Percentiles rank a stretch among this genome's conserved stretches.
These are phyloP conservation scores for Drosophila pandora DNA, from an alignment of 1,140 invertebrate genomes.

Conservation along the genomic window DNA sequence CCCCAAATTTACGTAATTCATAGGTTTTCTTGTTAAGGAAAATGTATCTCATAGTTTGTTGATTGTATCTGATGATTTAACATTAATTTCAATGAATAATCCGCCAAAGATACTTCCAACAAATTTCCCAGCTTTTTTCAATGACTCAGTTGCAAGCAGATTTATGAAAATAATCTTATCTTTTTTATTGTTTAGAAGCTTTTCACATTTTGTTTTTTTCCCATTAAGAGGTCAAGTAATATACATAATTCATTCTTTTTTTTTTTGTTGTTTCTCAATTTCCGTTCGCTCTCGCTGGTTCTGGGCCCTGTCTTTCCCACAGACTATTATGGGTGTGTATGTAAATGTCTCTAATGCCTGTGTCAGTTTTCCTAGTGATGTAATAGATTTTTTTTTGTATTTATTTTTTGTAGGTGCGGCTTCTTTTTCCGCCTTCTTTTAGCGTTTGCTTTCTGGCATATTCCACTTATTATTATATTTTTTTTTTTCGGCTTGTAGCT, in stretches of 20 bases:
- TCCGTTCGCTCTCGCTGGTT: slow-evolving; percentile 15
- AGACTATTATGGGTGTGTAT: slow-evolving; percentile 8
- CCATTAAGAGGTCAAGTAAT: slow-evolving; percentile 13
- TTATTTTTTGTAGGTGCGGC: slow-evolving; percentile 63
- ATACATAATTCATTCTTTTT: not conserved
- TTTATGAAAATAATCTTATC: slow-evolving; percentile 21
- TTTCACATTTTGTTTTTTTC: slow-evolving; percentile 17
- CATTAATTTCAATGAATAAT: too few species aligned
- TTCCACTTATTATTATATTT: slow-evolving; percentile 32
- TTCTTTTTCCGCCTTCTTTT: slow-evolving; percentile 40
- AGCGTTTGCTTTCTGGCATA: slow-evolving; percentile 16
- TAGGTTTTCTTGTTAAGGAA: not conserved
- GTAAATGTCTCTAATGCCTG: slow-evolving; percentile 44
- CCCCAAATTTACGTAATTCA: not conserved
- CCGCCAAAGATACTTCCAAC: too few species aligned
- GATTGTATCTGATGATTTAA: too few species aligned
- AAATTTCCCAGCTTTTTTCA: not conserved
- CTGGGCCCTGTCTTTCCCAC: slow-evolving; percentile 9
- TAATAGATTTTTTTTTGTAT: slow-evolving; percentile 51
- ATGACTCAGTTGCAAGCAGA: not conserved
- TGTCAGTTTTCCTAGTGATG: slow-evolving; percentile 74
- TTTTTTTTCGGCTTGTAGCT: slow-evolving; percentile 19
- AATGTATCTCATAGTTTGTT: not conserved
- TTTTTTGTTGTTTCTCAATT: slow-evolving; percentile 20
- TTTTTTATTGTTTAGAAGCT: not conserved